Base-by-base conservation (phyloP, 1,140 invertebrate genomes). In the Brachionus manjavacas region DNA sequence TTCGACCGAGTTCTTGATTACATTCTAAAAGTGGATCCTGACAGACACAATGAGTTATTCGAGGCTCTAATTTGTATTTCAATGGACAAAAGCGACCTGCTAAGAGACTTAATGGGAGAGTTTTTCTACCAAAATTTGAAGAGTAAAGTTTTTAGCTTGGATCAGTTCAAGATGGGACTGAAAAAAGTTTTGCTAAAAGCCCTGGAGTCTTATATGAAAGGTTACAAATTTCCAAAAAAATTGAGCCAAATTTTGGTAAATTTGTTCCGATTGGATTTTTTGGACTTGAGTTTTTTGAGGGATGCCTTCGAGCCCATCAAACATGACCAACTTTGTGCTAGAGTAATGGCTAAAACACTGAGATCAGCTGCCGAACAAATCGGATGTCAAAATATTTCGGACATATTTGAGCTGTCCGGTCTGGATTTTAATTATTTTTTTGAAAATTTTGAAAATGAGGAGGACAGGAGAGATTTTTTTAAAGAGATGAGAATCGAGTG, bases 201-300 rank as follows among this genome's bases (percentile, higher is more conserved):
- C 12, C 35, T 64, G 1, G 52, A 81, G 25, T 60, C 55, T n/a
- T 55, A 60, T 14, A 41, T 81, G 6, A 68, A 81, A n/a, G 25
- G n/a, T 9, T 64, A 35, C 25, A 80, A 60, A 11, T 60, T 80
- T 49, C 46, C 76, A 3, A 49, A 31, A 31, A 60, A 80, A 31
- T 64, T 80, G 28, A 64, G 76, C 39, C 76, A 80, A 80, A 80
- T 80, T 64, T 55, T 80, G 46, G 76, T n/a, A 14, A 55, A 55
- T 64, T n/a, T 80, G 8, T 55, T 80, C n/a, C 76, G 55, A 20
- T 31, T 55, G 20, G 79, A 81, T 25, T 81, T 81, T 60, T 81
- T 68, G 43, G 25, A 76, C 64, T 2, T 81, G 4, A 20, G 31
- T 14, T 81, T 81, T 81, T 46, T 81, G 12, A 81, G 43, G 39